phyloP scores from a whole-genome alignment of 1,140 invertebrate species.

The Helicoverpa armigera region DNA sequence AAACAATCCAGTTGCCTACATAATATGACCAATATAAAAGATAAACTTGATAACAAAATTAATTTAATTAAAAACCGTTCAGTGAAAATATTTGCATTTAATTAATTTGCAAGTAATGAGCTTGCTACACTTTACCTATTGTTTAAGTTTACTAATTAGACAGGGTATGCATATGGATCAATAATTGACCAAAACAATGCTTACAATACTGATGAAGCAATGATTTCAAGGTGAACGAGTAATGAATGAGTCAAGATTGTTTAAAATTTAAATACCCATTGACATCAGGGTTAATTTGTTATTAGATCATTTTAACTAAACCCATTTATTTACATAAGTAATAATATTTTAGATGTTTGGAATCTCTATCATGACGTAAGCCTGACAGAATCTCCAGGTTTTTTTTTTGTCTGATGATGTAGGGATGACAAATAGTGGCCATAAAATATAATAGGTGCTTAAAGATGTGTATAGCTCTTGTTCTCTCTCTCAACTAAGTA shows the following conservation, averaged over 20 bases:
- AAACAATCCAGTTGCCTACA: too few species aligned
- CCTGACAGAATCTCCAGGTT: not conserved
- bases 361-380: not conserved
- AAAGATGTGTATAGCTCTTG: too few species aligned
- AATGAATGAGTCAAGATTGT: constrained; percentile 40
- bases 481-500: too few species aligned
- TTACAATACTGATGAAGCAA: constrained; percentile 35
- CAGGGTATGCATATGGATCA: constrained; percentile 7
- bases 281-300: constrained; percentile 39
- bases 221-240: constrained; percentile 39
- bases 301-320: not conserved
- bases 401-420: not conserved
- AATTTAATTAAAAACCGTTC: too few species aligned
- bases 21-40: too few species aligned
- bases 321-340: not conserved
- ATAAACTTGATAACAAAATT: too few species aligned
- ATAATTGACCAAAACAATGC: constrained; percentile 34
- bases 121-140: not conserved
- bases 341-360: not conserved
- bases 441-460: too few species aligned
- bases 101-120: not conserved
- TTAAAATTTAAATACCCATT: constrained; percentile 42
- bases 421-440: too few species aligned
- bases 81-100: too few species aligned
- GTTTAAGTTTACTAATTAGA: not conserved